Evolutionary conservation across 2,113 vertebrate species (phyloP).

Genomic region (Egretta garzetta): DNA sequence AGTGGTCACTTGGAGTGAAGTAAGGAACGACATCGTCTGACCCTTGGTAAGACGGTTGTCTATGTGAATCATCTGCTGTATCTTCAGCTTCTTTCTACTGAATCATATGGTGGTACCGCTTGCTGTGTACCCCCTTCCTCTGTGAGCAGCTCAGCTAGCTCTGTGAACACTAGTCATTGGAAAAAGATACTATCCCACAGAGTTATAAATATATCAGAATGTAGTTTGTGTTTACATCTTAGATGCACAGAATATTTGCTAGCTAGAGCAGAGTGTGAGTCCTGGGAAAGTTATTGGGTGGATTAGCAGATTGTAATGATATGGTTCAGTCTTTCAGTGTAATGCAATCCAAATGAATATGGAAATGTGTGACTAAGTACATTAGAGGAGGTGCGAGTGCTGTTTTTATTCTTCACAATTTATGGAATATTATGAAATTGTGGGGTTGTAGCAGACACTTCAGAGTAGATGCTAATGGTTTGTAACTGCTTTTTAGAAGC

Average conservation of each 20-base stretch:
- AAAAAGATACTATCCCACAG: neutral
- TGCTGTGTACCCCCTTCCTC: neutral
- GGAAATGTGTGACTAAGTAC: constrained; percentile 6
- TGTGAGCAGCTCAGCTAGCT: neutral
- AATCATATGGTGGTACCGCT: neutral
- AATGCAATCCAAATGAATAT: neutral
- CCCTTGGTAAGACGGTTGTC: neutral
- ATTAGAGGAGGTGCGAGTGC: neutral
- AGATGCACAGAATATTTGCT: neutral
- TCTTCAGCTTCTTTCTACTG: neutral
- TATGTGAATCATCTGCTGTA: neutral
- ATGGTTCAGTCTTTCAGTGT: neutral
- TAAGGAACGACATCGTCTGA: neutral
- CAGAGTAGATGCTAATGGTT: neutral
- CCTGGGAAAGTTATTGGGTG: neutral
- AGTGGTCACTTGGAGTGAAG: neutral
- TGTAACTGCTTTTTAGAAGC: neutral
- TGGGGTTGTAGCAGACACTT: neutral
- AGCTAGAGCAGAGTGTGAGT: neutral
- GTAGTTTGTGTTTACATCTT: neutral
- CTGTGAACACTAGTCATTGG: neutral
- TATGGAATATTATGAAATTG: neutral
- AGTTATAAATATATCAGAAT: neutral
- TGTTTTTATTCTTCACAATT: constrained; percentile 7
- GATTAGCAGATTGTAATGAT: constrained; percentile 2